phyloP scores from a whole-genome alignment of 2,888 invertebrate species.

The Pharmacophagus antenor region DNA sequence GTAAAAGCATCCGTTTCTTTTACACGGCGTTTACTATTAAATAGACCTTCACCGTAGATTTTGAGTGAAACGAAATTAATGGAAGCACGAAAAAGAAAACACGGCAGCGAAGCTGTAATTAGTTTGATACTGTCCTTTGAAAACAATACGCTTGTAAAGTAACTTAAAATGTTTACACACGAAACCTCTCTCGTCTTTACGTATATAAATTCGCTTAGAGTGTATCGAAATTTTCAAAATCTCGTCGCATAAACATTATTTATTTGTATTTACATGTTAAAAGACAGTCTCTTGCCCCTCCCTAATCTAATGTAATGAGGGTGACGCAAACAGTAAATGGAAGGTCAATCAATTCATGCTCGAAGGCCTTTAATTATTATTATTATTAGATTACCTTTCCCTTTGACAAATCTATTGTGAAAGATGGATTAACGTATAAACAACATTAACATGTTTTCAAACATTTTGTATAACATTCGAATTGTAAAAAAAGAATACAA shows the following conservation, averaged over 20 bases:
- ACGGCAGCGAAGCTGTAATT: constrained; percentile 17
- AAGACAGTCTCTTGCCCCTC: constrained; percentile 5
- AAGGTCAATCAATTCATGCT: constrained; percentile 12
- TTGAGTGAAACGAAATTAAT: constrained; percentile 11
- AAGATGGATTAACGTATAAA: too few species aligned
- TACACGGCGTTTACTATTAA: constrained; percentile 16
- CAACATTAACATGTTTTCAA: too few species aligned
- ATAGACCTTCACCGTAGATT: constrained; percentile 7
- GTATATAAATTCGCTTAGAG: constrained; percentile 5
- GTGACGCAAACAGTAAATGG: background rate
- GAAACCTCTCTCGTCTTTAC: background rate
- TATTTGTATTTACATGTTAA: background rate
- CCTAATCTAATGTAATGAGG: constrained; percentile 5
- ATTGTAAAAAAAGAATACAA: too few species aligned
- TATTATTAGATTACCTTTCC: background rate
- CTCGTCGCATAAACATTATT: background rate
- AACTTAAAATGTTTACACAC: constrained; percentile 10
- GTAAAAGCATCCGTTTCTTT: constrained; percentile 11
- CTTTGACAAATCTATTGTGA: background rate
- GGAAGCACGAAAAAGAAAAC: constrained; percentile 13
- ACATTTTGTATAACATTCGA: too few species aligned
- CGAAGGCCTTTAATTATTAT: background rate
- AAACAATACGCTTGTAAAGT: constrained; percentile 18
- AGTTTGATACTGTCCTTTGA: constrained; percentile 22
- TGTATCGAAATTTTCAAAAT: constrained; percentile 5